Percentiles rank a stretch among this genome's conserved stretches.
These are phyloP conservation scores for Cliona cf. orientalis DNA, from an alignment of 37 sponge, comb jelly and placozoan species.

Conservation along the genomic window DNA sequence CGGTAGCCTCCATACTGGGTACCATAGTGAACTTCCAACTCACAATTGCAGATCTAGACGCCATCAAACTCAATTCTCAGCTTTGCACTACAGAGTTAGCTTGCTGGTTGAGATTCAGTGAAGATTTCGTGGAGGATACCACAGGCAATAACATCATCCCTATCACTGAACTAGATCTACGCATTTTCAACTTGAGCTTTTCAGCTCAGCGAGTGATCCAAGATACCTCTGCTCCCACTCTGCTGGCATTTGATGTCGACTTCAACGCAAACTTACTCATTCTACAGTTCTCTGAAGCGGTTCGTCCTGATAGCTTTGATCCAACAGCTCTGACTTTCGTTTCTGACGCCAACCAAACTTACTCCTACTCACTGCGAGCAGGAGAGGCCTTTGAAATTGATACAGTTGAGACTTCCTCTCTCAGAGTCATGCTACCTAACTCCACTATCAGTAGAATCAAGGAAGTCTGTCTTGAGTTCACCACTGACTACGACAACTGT, in stretches of 20 bases:
- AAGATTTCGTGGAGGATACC: slow-evolving; percentile 46
- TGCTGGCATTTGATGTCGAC: slow-evolving; percentile 69
- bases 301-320: slow-evolving; percentile 65
- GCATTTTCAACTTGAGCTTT: background rate
- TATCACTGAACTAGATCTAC: background rate
- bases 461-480: slow-evolving; percentile 26
- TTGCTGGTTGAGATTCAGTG: slow-evolving; percentile 60
- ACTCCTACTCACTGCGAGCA: slow-evolving; percentile 60
- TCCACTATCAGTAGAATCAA: slow-evolving; percentile 53
- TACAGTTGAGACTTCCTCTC: slow-evolving; percentile 21
- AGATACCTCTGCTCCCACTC: slow-evolving; percentile 56
- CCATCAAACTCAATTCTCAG: slow-evolving; percentile 34
- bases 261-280: slow-evolving; percentile 58
- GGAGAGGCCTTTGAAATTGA: slow-evolving; percentile 30
- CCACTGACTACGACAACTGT: slow-evolving; percentile 34
- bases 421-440: slow-evolving; percentile 38
- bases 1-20: slow-evolving; percentile 40
- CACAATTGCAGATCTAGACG: slow-evolving; percentile 48
- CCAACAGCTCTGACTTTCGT: slow-evolving; percentile 66
- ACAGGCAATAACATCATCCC: slow-evolving; percentile 49
- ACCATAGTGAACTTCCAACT: slow-evolving; percentile 54
- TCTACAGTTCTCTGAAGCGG: slow-evolving; percentile 79
- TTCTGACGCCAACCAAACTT: slow-evolving; percentile 57
- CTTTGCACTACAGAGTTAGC: slow-evolving; percentile 32
- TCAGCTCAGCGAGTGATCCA: slow-evolving; percentile 21